phyloP scores from a whole-genome alignment of 2,888 invertebrate genomes.

The Gari tellinella region DNA sequence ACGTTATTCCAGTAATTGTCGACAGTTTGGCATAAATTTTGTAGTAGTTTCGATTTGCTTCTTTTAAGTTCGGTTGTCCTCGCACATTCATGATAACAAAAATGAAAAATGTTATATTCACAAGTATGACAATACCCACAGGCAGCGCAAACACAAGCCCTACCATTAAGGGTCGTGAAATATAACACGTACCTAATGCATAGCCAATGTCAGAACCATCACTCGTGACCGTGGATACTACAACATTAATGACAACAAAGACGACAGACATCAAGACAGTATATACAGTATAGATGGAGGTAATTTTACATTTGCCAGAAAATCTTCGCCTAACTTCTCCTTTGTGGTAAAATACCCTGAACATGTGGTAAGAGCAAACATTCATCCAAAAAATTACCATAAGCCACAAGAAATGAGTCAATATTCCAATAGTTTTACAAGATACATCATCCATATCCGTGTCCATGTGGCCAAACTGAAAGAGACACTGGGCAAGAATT shows the following conservation, averaged over 20 bases:
- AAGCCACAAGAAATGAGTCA: conserved; percentile 48
- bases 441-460: neutral
- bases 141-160: conserved; percentile 41
- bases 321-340: neutral
- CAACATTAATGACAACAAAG: conserved; percentile 32
- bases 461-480: conserved; percentile 28
- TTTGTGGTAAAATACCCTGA: neutral
- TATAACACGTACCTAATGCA: conserved; percentile 34
- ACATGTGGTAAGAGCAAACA: conserved; percentile 42
- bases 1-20: conserved; percentile 43
- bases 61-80: conserved; percentile 2
- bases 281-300: conserved; percentile 29
- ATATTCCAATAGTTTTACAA: conserved; percentile 28
- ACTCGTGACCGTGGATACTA: neutral
- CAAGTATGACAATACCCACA: conserved; percentile 18
- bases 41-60: conserved; percentile 28
- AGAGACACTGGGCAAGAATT: conserved; percentile 35
- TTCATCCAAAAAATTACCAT: conserved; percentile 36
- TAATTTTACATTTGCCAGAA: neutral
- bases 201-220: conserved; percentile 32
- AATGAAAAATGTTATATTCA: conserved; percentile 27
- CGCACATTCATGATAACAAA: conserved; percentile 27
- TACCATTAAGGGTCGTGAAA: conserved; percentile 32
- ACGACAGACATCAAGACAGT: conserved; percentile 3
- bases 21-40: conserved; percentile 46